Conservation (phyloP, 2,113 vertebrate genomes). For the Campylomormyrus tamandua region DNA sequence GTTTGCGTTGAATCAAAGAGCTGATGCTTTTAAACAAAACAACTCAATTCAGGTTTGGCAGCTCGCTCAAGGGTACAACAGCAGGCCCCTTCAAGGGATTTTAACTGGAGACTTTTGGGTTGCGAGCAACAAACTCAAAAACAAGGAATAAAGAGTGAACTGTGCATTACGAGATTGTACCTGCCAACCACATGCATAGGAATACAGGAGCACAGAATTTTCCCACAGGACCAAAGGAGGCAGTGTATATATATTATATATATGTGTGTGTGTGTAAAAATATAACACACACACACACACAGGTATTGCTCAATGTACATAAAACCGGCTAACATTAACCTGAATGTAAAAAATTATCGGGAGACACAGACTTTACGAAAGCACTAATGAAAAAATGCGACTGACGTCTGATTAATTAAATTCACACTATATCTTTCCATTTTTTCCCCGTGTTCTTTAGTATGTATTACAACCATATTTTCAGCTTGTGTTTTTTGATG, state of each 20-base stretch:
- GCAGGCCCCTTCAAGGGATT: neutral
- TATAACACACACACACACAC: neutral
- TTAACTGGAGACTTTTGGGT: neutral
- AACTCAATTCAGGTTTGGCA: neutral
- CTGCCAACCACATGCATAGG: constrained; percentile 4
- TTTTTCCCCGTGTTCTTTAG: neutral
- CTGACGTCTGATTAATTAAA: neutral
- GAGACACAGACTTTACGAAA: neutral
- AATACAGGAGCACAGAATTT: neutral
- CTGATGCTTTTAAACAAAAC: neutral
- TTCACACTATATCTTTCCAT: neutral
- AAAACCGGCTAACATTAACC: neutral
- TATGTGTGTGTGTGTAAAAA: too few relatives aligned
- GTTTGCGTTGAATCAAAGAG: neutral
- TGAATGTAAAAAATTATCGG: neutral
- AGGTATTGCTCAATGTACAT: neutral
- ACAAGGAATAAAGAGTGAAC: neutral
- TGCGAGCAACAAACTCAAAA: neutral
- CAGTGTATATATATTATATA: too few relatives aligned
- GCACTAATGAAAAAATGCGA: neutral
- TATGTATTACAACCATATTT: neutral
- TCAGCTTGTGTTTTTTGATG: neutral
- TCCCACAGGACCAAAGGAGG: constrained; percentile 1
- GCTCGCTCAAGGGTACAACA: neutral
- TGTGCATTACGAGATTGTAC: neutral